A percentile compares a stretch with the other conserved stretches of the same genome.
Conservation (phyloP, 2,113 vertebrate genomes). For the Saccopteryx leptura region DNA sequence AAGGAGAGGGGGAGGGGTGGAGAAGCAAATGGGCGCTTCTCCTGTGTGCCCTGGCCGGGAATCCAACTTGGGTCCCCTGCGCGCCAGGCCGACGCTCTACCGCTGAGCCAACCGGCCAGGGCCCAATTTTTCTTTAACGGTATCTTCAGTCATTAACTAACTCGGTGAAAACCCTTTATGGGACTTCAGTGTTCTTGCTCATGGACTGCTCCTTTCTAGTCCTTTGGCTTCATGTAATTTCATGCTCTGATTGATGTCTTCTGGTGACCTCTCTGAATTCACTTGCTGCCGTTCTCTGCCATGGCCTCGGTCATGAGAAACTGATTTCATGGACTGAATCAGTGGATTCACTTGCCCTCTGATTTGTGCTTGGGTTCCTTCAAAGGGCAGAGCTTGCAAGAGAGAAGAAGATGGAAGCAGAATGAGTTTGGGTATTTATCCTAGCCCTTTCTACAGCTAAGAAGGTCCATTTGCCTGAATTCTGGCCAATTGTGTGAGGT, state of each 20-base stretch:
- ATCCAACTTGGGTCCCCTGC: no score
- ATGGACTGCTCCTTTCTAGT: background rate
- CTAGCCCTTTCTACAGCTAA: background rate
- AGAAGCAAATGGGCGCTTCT: no score
- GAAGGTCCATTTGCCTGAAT: constrained; percentile 3
- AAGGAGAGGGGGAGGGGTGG: no score
- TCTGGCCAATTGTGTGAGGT: background rate
- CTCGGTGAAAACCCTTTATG: background rate
- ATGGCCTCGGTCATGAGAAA: background rate
- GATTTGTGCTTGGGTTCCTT: background rate
- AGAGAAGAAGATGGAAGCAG: background rate
- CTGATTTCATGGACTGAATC: background rate
- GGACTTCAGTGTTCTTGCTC: background rate
- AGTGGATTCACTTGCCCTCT: background rate
- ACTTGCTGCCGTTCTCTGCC: background rate
- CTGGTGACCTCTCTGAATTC: background rate
- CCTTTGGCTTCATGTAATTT: background rate
- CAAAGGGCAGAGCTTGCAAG: background rate
- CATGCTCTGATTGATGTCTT: background rate
- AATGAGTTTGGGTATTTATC: background rate
- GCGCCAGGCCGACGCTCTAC: no score
- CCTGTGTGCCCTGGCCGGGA: no score
- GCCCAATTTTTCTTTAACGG: constrained; percentile 11
- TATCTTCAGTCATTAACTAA: background rate
- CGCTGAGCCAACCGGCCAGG: no score